Conservation (phyloP, 2,113 vertebrate genomes). For the Heterotilapia buettikoferi region DNA sequence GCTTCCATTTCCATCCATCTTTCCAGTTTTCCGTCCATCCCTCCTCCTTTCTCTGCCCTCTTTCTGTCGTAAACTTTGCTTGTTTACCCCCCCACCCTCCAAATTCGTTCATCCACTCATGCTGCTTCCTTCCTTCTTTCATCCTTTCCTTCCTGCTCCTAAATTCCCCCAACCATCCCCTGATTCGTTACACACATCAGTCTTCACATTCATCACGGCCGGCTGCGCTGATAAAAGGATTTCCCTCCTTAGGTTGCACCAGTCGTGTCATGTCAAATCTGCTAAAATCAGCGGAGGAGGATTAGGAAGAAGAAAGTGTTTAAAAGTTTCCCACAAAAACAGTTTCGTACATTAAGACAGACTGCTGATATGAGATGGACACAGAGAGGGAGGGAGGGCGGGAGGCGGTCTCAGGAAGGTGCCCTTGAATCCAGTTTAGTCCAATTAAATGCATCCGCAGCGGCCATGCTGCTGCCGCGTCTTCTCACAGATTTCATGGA, state of each 20-base stretch:
- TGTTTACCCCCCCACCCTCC: background rate
- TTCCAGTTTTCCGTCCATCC: background rate
- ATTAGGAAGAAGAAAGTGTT: slow-evolving; percentile 46
- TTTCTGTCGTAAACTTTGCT: background rate
- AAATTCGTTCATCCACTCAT: background rate
- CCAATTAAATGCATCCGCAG: background rate
- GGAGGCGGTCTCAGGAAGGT: background rate
- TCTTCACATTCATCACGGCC: slow-evolving; percentile 18
- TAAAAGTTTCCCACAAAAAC: slow-evolving; percentile 52
- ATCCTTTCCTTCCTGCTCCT: background rate
- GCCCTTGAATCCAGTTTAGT: slow-evolving; percentile 11
- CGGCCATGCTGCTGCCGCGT: background rate
- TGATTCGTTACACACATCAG: slow-evolving; percentile 23
- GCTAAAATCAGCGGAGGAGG: slow-evolving; percentile 35
- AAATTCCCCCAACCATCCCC: slow-evolving; percentile 10
- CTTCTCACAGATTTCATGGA: background rate
- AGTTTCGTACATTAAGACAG: background rate
- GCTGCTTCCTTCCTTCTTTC: background rate
- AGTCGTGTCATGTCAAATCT: slow-evolving; percentile 44
- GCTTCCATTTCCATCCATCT: background rate
- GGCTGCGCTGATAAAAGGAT: slow-evolving; percentile 53
- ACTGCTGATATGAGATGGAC: background rate
- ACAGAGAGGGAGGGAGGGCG: background rate
- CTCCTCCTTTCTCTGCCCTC: background rate
- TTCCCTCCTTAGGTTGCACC: slow-evolving; percentile 39